Evolutionary conservation across 2,888 invertebrate species (phyloP), one percentile per base, ranked within the genome.

Genomic region (Trissolcus japonicus): DNA sequence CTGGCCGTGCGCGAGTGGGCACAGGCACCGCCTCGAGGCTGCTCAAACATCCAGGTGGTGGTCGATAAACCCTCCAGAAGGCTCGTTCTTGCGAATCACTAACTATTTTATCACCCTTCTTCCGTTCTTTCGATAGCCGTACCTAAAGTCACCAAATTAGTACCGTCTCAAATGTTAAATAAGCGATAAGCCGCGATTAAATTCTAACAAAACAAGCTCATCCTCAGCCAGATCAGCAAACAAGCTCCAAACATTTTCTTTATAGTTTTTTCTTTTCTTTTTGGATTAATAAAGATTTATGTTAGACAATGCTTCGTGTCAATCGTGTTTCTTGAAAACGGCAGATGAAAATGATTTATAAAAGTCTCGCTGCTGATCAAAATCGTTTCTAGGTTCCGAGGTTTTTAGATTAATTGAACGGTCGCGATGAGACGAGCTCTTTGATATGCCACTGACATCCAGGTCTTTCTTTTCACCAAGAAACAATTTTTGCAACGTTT

Each of bases 11-110:
- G 77, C 95, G 91, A 75, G 93, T 94, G 54, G 96, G 95, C 82
- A 96, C 94, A 43, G 96, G 96, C 86, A 95, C 94, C 74, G 94
- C 94, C 89, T 98, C 97, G 80, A 97, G 91, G 80, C 95, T 94
- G 85, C 94, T 94, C 80, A 94, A 92, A 88, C 94, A 94, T 69
- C 97, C 96, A 17, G 97, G 97, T 71, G 97, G 97, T 65, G 98
- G 98, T 83, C 98, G 93, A 87, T 97, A 95, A 68, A 98, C 96
- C 80, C 97, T 93, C 99, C 99, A 99, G 90, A 97, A 99, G 61
- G 99, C 98, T 81, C 97, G 93, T 89, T 99, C 99, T 89, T 99
- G 98, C 80, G 97, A 96, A 89, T 99, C 98, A 81, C 95, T 94
- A 77, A 99, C 96, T 84, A 97, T 94, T 91, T 98, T 98, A 88